These are phyloP conservation scores for Tipula helvola DNA, from an alignment of 2,888 invertebrate genomes.

Conservation along the genomic window DNA sequence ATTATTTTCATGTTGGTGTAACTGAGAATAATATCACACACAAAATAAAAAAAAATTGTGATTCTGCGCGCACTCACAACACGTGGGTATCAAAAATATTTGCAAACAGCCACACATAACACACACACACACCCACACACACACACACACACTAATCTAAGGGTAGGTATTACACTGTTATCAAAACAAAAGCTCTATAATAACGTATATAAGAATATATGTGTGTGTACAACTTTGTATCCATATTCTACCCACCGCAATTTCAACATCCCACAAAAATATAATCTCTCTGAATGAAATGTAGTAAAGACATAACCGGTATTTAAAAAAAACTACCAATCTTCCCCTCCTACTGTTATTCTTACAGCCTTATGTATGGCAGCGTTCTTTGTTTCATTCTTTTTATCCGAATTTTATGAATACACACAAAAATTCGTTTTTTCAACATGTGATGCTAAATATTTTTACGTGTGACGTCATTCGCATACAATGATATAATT, in stretches of 20 bases:
- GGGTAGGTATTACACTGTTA: not conserved
- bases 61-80: not conserved
- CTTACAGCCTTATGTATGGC: not conserved
- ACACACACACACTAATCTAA: not conserved
- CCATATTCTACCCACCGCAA: not conserved
- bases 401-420: not conserved
- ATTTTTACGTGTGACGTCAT: slow-evolving; percentile 9
- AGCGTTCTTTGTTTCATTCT: not conserved
- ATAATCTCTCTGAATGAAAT: not conserved
- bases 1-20: not conserved
- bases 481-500: not conserved
- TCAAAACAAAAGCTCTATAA: not conserved
- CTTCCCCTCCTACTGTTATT: not conserved
- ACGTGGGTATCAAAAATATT: slow-evolving; percentile 9
- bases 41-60: not conserved
- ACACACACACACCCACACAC: not conserved
- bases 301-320: slow-evolving; percentile 7
- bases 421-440: not conserved
- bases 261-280: not conserved
- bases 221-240: not conserved
- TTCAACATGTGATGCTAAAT: not conserved
- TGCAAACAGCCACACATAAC: not conserved
- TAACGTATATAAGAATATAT: not conserved
- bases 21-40: not conserved
- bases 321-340: not conserved